Conservation (phyloP, 2,888 invertebrate species). For the Cephus rjabovi region DNA sequence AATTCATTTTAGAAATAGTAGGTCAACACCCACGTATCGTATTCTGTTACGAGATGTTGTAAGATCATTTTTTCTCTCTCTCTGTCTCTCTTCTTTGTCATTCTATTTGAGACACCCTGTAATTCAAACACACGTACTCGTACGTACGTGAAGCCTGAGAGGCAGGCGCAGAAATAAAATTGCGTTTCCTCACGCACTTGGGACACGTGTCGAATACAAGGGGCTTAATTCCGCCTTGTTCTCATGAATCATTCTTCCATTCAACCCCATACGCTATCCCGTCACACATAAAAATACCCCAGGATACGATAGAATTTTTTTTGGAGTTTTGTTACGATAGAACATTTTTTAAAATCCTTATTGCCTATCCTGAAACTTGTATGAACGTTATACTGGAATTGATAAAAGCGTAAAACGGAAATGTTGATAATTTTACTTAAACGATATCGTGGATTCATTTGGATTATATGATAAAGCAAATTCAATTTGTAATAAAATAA, state of each 20-base stretch:
- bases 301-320: neutral
- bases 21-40: neutral
- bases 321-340: neutral
- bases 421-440: neutral
- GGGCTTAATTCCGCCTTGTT: conserved; percentile 27
- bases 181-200: conserved; percentile 47
- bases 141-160: neutral
- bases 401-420: neutral
- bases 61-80: conserved; percentile 6
- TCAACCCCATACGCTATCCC: neutral
- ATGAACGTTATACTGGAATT: neutral
- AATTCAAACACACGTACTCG: neutral
- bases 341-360: neutral
- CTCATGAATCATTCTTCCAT: conserved; percentile 23
- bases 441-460: neutral
- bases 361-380: neutral
- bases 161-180: conserved; percentile 24
- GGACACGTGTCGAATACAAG: conserved; percentile 39
- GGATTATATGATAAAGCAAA: neutral
- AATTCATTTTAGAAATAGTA: neutral
- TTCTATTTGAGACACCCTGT: neutral
- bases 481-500: neutral
- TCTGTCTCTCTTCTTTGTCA: neutral
- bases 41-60: neutral
- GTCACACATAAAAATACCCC: neutral